Conservation (phyloP, 2,888 invertebrate genomes). For the Tiphia femorata region DNA sequence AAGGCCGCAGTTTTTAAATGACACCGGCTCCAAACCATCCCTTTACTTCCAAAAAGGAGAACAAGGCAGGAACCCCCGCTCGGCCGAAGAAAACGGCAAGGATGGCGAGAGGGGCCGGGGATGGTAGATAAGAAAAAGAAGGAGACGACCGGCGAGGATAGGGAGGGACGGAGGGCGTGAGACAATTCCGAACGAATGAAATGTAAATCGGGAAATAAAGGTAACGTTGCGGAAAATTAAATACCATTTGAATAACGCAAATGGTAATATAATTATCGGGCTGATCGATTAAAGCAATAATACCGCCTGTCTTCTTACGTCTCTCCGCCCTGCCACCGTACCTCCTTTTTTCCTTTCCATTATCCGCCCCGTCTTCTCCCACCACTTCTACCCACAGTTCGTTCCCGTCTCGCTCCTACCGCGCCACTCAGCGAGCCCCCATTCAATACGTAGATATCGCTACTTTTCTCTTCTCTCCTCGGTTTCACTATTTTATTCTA, state of each 20-base stretch:
- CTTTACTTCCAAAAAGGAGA: conserved; percentile 21
- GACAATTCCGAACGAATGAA: conserved; percentile 60
- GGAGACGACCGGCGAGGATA: conserved; percentile 16
- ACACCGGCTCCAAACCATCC: no score
- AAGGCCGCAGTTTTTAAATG: conserved; percentile 58
- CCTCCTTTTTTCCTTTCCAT: conserved; percentile 1
- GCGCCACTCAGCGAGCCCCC: neutral
- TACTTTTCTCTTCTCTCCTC: no score
- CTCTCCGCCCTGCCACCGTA: neutral
- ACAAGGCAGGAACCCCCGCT: conserved; percentile 10
- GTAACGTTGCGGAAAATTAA: conserved; percentile 66
- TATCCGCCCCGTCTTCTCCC: neutral
- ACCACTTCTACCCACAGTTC: neutral
- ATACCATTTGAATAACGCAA: conserved; percentile 64
- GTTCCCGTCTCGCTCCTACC: neutral
- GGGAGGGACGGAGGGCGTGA: conserved; percentile 16
- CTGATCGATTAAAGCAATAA: conserved; percentile 60
- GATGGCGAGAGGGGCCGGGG: neutral
- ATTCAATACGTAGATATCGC: no score
- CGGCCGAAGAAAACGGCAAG: neutral
- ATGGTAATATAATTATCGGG: conserved; percentile 61
- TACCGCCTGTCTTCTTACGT: conserved; percentile 37
- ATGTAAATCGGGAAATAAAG: conserved; percentile 65
- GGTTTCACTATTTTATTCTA: no score
- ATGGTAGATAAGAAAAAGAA: conserved; percentile 31